A percentile compares a stretch with the other conserved stretches of the same genome.
These are phyloP conservation scores for Phaethon lepturus DNA, from an alignment of 2,113 vertebrate species.

Conservation along the genomic window DNA sequence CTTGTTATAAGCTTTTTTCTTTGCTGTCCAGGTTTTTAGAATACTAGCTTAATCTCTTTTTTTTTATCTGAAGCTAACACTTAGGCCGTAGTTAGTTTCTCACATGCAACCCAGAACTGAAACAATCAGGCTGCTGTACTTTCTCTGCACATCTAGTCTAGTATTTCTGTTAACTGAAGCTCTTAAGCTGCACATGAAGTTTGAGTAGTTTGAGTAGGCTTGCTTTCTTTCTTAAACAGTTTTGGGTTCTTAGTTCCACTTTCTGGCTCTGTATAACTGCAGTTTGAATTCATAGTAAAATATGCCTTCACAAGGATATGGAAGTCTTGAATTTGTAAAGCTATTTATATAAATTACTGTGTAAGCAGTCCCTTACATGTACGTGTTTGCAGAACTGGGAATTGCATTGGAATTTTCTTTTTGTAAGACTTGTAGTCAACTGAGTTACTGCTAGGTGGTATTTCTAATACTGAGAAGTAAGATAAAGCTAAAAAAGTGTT, in stretches of 20 bases:
- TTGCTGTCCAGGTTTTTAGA: conserved; percentile 90
- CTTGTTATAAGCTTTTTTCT: conserved; percentile 98
- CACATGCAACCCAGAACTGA: conserved; percentile 43
- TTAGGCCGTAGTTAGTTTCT: conserved; percentile 57
- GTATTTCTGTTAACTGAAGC: conserved; percentile 54
- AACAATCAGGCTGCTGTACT: conserved; percentile 22
- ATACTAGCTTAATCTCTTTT: conserved; percentile 47
- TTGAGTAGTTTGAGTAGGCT: conserved; percentile 29
- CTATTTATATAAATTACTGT: neutral
- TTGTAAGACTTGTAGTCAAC: neutral
- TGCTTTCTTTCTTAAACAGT: conserved; percentile 20
- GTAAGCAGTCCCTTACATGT: conserved; percentile 26
- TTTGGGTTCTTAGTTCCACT: conserved; percentile 37
- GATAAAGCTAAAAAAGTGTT: conserved; percentile 30
- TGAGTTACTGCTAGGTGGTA: neutral
- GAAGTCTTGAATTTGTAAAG: neutral
- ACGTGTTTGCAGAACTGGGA: conserved; percentile 26
- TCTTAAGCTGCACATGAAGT: conserved; percentile 16
- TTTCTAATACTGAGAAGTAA: conserved; percentile 23
- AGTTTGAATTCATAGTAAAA: conserved; percentile 12
- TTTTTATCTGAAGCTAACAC: conserved; percentile 49
- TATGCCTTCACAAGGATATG: neutral
- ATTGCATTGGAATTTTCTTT: conserved; percentile 18
- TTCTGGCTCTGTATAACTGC: conserved; percentile 47
- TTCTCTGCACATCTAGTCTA: neutral